phyloP scores from a whole-genome alignment of 2,797 vertebrate genomes.

The Schizopygopsis pylzovi region DNA sequence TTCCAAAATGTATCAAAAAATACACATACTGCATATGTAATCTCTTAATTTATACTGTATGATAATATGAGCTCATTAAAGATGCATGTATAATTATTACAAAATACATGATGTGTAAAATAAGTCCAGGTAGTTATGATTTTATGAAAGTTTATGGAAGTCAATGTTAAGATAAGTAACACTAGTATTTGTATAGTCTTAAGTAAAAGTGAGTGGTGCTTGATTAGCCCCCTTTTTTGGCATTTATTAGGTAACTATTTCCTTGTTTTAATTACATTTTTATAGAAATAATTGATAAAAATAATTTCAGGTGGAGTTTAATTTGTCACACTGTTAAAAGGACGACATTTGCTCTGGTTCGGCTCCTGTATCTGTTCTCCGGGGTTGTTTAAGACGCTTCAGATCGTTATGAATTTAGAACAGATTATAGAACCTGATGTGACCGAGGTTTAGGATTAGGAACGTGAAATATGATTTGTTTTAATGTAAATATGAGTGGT shows the following conservation, averaged over 20 bases:
- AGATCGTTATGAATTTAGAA: no score
- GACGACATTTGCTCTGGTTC: neutral
- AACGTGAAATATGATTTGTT: no score
- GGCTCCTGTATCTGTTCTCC: neutral
- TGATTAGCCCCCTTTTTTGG: no score
- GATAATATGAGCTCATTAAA: no score
- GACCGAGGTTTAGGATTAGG: no score
- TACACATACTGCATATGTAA: neutral
- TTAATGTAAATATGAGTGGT: no score
- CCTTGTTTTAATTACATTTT: neutral
- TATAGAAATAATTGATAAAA: neutral
- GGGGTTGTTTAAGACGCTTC: slow-evolving; percentile 72
- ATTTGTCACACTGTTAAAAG: neutral
- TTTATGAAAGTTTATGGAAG: neutral
- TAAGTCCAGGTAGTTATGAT: neutral
- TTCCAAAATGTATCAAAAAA: neutral
- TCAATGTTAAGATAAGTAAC: neutral
- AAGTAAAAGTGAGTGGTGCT: neutral
- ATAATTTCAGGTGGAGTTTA: neutral
- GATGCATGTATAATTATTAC: no score
- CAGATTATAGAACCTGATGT: slow-evolving; percentile 21
- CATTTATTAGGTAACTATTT: no score
- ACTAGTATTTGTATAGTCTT: neutral
- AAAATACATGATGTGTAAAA: neutral
- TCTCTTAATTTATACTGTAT: neutral